Base-by-base conservation (phyloP, 1,140 invertebrate species). In the Antheraea pernyi region DNA sequence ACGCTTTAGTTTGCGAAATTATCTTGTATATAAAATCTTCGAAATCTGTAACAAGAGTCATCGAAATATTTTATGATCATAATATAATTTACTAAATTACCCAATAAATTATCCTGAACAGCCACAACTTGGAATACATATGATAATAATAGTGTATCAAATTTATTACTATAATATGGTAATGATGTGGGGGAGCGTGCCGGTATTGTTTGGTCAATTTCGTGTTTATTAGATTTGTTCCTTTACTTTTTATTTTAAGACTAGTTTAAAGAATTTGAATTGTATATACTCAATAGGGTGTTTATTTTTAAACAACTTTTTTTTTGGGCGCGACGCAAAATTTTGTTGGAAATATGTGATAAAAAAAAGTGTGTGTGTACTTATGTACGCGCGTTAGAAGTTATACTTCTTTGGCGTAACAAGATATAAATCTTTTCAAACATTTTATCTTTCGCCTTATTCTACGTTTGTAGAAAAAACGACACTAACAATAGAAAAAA, bases 151-250 rank as follows among this genome's bases (percentile, higher is more conserved):
- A 19, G 22, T 63, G 61, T 37, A 37, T 37, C 36, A 37, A 77
- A 77, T 75, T 78, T 78, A 73, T 68, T 19, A 69, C 68, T 30
- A 39, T 63, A 67, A 46, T 73, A 78, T 75, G 73, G 59, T 72
- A 75, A 78, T 75, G 48, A 10, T 30, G 36, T 16, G 42, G 64
- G 53, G 59, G 67, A 42, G 19, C 60, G 39, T 62, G 61, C 39
- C 67, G 42, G 61, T 68, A 66, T 69, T 73, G 69, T 61, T 77
- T 70, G 61, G 64, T 74, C 65, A 72, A 72, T 77, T 74, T 67
- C 65, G 68, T 66, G 53, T 67, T 72, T 75, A 69, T 75, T 75
- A 71, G 61, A 66, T 66, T 64, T 68, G 73, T 71, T 63, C 30
- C 3, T 37, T 63, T 63, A 36, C 30, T 61, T 61, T 19, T 61